Evolutionary conservation across 2,888 invertebrate species (phyloP), one percentile per base, ranked within the genome.

Genomic region (Diloba caeruleocephala): DNA sequence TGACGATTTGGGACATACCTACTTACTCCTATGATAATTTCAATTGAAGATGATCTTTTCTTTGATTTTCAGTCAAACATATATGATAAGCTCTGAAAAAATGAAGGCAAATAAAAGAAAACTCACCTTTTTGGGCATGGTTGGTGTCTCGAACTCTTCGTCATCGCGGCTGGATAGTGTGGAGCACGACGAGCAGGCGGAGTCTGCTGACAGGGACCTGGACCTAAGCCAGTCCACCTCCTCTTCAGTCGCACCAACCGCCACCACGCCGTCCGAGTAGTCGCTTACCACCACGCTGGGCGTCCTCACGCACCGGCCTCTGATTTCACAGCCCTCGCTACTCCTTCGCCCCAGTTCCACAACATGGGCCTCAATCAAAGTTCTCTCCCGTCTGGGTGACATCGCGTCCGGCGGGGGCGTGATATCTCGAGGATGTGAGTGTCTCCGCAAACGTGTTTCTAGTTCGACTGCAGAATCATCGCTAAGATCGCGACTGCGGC

Each of bases 251-350:
- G 92, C 92, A 2, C 93, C 93, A 7, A 90, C 92, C 1, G 88
- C 90, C 19, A 88, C 80, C 1, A 88, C 80, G 0, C 90, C 97
- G 76, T 97, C 97, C 0, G 97, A 97, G 78, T 97, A 97, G 83
- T 98, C 98, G 78, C 97, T 97, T 31, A 98, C 97, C 2, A 98
- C 97, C 34, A 98, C 97, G 46, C 97, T 97, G 0, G 98, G 98
- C 0, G 97, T 97, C 53, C 97, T 90, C 85, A 97, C 96, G 74
- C 95, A 96, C 76, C 92, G 77, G 71, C 88, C 93, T 62, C 94
- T 78, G 64, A 92, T 84, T 76, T 91, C 90, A 60, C 87, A 79
- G 67, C 94, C 93, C 67, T 93, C 93, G 72, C 92, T 92, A 31
- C 91, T 87, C 49, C 94, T 82, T 76, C 94, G 89, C 28, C 94